Conservation (phyloP, 2,113 vertebrate species). For the Gavialis gangeticus region DNA sequence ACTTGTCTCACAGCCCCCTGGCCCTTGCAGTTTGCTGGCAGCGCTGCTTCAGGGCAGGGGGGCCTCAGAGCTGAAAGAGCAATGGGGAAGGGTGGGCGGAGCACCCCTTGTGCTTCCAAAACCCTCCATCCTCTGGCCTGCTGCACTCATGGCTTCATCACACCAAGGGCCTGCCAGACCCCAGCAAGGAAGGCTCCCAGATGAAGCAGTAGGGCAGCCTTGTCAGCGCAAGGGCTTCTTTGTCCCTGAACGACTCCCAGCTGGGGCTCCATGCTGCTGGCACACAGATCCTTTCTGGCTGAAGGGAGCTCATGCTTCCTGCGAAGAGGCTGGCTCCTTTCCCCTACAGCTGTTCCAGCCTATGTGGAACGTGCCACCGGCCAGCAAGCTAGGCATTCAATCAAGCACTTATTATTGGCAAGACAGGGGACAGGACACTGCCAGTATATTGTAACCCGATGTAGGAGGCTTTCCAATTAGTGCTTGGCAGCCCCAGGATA, state of each 20-base stretch:
- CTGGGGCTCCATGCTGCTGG: neutral
- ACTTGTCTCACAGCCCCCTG: neutral
- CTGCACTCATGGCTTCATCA: too few relatives aligned
- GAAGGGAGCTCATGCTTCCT: neutral
- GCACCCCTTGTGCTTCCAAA: too few relatives aligned
- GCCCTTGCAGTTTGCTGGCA: neutral
- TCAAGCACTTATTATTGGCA: neutral
- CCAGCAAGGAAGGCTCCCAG: too few relatives aligned
- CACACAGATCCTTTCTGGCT: fast-evolving
- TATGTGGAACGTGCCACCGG: neutral
- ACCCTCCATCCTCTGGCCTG: too few relatives aligned
- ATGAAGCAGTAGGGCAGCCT: too few relatives aligned
- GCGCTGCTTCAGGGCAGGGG: too few relatives aligned
- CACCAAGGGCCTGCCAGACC: too few relatives aligned
- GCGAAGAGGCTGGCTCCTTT: neutral
- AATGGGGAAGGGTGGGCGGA: neutral
- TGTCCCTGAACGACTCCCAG: neutral
- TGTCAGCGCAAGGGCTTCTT: neutral
- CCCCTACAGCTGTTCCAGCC: neutral
- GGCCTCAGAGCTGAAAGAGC: neutral
- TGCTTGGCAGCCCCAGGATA: neutral
- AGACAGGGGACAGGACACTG: neutral
- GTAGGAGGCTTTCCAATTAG: neutral
- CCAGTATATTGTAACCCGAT: neutral
- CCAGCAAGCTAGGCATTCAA: neutral